Evolutionary conservation across 2,113 vertebrate species (phyloP).

Genomic region (Podilymbus podiceps): DNA sequence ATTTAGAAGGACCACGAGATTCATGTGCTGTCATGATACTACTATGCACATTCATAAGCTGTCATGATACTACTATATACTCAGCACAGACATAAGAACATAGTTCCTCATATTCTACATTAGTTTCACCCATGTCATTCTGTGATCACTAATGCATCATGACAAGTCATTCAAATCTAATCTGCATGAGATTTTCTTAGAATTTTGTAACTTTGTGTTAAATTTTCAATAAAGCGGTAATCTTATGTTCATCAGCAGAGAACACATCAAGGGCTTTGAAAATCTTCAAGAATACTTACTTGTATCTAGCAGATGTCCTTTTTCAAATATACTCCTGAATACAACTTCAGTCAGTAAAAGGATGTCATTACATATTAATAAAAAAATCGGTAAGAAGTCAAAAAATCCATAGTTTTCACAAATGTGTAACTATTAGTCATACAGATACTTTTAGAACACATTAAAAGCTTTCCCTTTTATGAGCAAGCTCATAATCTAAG

Average conservation of each 20-base stretch:
- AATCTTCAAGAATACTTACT: not conserved
- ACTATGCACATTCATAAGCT: too few species aligned
- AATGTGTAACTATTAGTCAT: not conserved
- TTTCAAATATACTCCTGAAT: not conserved
- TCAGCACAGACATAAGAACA: not conserved
- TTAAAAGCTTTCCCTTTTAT: not conserved
- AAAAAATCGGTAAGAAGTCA: not conserved
- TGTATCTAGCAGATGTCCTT: not conserved
- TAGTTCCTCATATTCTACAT: not conserved
- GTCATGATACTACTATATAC: not conserved
- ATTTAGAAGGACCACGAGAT: not conserved
- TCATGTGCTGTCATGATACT: not conserved
- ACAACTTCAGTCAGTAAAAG: not conserved
- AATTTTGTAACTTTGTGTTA: not conserved
- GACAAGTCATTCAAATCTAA: not conserved
- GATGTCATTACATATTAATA: not conserved
- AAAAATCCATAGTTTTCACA: not conserved
- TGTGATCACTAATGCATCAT: not conserved
- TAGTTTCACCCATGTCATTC: not conserved
- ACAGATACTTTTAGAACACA: not conserved
- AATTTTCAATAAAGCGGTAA: not conserved
- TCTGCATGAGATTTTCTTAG: not conserved
- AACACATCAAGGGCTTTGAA: not conserved
- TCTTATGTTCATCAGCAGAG: not conserved
- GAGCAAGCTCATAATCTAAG: not conserved